Base-by-base conservation (phyloP, 2,797 vertebrate genomes). In the Macropodus opercularis region DNA sequence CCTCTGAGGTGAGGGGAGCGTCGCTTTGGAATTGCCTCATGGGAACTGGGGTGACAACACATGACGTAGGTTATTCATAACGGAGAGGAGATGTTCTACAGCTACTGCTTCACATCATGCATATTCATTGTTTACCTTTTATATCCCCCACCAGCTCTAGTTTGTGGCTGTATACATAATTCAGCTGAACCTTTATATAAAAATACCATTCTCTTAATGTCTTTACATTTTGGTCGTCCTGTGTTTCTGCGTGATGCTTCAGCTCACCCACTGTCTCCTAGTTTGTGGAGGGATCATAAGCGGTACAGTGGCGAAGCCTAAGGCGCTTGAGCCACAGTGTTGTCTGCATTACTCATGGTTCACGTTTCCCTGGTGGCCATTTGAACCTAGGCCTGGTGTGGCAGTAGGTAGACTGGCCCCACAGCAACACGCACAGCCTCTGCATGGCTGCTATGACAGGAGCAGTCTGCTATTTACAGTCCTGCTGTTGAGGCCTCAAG, bases 41-140 rank as follows among this genome's bases (percentile, higher is more conserved):
- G 84, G 86, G 87, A 91, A 75, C 74, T 72, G 79, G 87, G 90
- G 85, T 91, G 87, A 90, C 87, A 90, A 89, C 85, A 81, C 66
- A 83, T 86, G 87, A 92, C 81, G 77, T 84, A 83, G 87, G 87
- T 90, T 90, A 90, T 91, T 92, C 87, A 86, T 87, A 91, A 89
- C 84, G 71, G 70, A 66, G 80, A 72, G 56, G 67, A 80, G 83
- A 86, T 77, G 68, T 67, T 75, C 66, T 71, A 40, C 68, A 66
- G 81, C 77, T 77, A 74, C 70, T 75, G 74, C 75, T 77, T 69
- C 68, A 43, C 72, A 69, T 85, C 84, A 88, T 90, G 87, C 90
- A 90, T 91, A 91, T 91, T 91, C 89, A 91, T 90, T 84, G 84
- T 90, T 90, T 88, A 87, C 72, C 69, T 82, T 81, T 78, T 56